A percentile compares a stretch with the other conserved stretches of the same genome.
Conservation (phyloP, 1,140 invertebrate genomes). For the Drosophila sturtevanti region DNA sequence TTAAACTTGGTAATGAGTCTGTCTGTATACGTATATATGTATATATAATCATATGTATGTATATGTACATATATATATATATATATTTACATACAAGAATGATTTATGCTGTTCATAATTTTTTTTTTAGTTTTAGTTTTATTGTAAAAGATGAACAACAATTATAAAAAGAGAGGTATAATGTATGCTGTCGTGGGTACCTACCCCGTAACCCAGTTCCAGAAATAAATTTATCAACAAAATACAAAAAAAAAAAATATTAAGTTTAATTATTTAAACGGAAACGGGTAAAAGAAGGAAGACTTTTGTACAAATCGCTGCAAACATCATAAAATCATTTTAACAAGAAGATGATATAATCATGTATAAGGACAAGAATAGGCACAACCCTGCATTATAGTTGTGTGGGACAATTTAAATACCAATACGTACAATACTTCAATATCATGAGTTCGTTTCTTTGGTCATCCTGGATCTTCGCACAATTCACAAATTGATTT, state of each 20-base stretch:
- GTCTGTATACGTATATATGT: constrained; percentile 21
- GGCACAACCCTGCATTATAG: no score
- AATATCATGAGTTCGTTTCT: no score
- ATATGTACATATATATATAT: constrained; percentile 2
- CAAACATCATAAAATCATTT: no score
- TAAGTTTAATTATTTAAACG: neutral
- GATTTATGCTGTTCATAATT: constrained; percentile 9
- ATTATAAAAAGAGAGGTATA: constrained; percentile 19
- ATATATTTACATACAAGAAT: neutral
- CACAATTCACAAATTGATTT: no score
- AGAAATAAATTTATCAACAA: constrained; percentile 8
- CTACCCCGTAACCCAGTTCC: constrained; percentile 19
- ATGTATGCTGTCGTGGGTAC: constrained; percentile 14
- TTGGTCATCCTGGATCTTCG: no score
- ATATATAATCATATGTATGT: constrained; percentile 8
- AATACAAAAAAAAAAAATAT: neutral
- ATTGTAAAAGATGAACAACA: constrained; percentile 10
- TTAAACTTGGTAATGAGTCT: constrained; percentile 52
- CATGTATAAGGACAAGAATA: no score
- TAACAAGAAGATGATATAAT: no score
- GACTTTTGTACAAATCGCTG: no score
- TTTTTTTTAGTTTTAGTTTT: constrained; percentile 13
- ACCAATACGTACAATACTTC: no score
- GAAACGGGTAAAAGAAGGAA: no score
- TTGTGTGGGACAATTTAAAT: no score